Conservation (phyloP, 2,113 vertebrate species). For the Centropristis striata region DNA sequence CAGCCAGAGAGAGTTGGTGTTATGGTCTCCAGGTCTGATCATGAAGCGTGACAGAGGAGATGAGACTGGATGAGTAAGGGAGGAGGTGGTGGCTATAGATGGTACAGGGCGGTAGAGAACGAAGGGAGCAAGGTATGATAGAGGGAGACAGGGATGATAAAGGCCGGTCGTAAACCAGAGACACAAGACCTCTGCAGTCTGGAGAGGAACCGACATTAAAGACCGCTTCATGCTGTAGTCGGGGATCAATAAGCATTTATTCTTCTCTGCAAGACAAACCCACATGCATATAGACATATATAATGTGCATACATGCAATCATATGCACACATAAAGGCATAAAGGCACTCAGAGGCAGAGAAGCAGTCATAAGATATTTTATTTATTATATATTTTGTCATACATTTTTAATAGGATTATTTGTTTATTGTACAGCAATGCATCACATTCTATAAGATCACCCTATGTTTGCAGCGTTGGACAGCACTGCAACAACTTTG, state of each 20-base stretch:
- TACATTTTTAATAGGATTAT: not conserved
- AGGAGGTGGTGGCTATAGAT: too few species aligned
- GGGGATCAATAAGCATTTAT: slow-evolving; percentile 63
- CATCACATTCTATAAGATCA: not conserved
- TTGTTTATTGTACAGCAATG: not conserved
- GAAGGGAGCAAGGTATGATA: slow-evolving; percentile 19
- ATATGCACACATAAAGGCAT: not conserved
- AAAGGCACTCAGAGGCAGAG: not conserved
- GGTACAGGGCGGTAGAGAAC: not conserved
- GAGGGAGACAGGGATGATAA: slow-evolving; percentile 54
- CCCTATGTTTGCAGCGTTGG: not conserved
- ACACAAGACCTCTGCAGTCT: slow-evolving; percentile 49
- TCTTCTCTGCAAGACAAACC: slow-evolving; percentile 39
- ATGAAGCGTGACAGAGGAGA: slow-evolving; percentile 37
- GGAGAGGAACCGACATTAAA: slow-evolving; percentile 43
- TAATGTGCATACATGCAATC: slow-evolving; percentile 2
- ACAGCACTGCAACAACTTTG: too few species aligned
- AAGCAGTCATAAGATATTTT: not conserved
- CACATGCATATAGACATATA: slow-evolving; percentile 4
- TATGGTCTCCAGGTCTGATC: slow-evolving; percentile 37
- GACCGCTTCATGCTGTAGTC: slow-evolving; percentile 20
- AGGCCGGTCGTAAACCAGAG: slow-evolving; percentile 60
- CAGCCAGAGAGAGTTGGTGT: slow-evolving; percentile 12
- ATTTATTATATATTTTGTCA: not conserved
- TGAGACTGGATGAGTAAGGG: slow-evolving; percentile 26